Evolutionary conservation across 2,888 invertebrate genomes (phyloP).

Genomic region (Pollenia griseotomentosa): DNA sequence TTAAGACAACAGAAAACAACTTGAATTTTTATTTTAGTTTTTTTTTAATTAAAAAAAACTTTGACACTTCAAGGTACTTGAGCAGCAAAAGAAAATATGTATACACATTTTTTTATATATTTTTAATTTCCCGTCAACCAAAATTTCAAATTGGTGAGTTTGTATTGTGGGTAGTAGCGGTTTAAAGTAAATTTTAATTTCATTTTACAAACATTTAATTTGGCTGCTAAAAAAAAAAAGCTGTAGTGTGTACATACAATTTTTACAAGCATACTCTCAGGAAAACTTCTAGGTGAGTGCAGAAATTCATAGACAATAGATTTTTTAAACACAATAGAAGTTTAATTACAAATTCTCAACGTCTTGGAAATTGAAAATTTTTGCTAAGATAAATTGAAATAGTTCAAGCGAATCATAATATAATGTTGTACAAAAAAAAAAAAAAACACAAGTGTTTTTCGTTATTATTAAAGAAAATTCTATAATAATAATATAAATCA

Average conservation of each 20-base stretch:
- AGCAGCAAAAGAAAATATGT: conserved; percentile 28
- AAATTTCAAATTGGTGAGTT: not conserved
- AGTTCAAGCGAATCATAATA: conserved; percentile 51
- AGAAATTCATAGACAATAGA: conserved; percentile 48
- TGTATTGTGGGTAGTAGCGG: conserved; percentile 12
- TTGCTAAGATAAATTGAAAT: conserved; percentile 43
- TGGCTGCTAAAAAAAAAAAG: conserved; percentile 35
- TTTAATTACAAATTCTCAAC: conserved; percentile 68
- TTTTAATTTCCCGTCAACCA: conserved; percentile 53
- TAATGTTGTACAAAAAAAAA: conserved; percentile 8
- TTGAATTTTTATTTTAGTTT: conserved; percentile 9
- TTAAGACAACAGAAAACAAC: not conserved
- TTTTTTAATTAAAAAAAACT: conserved; percentile 10
- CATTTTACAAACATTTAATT: conserved; percentile 62
- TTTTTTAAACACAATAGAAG: conserved; percentile 58
- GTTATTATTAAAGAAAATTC: conserved; percentile 1
- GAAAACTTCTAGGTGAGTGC: conserved; percentile 27
- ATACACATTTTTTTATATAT: conserved; percentile 14
- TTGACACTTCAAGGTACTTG: conserved; percentile 60
- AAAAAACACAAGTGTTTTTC: not conserved
- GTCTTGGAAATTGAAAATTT: conserved; percentile 56
- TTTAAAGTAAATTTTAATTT: conserved; percentile 63
- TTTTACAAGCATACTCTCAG: conserved; percentile 35
- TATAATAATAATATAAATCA: conserved; percentile 2
- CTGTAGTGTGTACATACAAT: conserved; percentile 19